Conservation (phyloP, 2,113 vertebrate species). For the Coryphaenoides rupestris region DNA sequence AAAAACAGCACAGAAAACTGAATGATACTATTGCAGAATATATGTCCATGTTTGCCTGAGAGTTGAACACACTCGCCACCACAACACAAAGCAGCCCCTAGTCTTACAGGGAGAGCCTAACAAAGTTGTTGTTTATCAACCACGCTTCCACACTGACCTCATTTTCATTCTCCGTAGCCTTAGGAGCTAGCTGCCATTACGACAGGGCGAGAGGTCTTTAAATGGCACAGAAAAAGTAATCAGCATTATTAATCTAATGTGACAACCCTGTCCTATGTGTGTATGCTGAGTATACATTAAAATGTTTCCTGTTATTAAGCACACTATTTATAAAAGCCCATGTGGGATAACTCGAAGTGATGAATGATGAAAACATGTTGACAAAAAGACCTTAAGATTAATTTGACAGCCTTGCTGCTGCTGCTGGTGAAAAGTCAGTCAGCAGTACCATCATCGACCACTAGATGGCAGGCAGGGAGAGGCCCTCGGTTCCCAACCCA, state of each 20-base stretch:
- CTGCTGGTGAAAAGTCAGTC: neutral
- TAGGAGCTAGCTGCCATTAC: slow-evolving; percentile 3
- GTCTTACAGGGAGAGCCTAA: neutral
- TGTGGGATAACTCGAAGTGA: neutral
- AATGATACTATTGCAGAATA: too few species aligned
- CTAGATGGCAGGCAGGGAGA: slow-evolving; percentile 63
- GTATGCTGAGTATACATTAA: neutral
- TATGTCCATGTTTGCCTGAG: too few species aligned
- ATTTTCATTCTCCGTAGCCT: slow-evolving; percentile 2
- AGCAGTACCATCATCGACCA: slow-evolving; percentile 22
- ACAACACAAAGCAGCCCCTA: neutral
- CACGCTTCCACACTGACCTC: slow-evolving; percentile 2
- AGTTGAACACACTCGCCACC: neutral
- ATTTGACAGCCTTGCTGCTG: neutral
- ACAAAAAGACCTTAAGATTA: neutral
- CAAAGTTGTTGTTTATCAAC: neutral
- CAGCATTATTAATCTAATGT: neutral
- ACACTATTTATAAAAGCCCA: neutral
- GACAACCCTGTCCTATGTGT: neutral
- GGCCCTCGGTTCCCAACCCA: slow-evolving; percentile 10
- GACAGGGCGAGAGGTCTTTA: slow-evolving; percentile 5
- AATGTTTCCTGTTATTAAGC: neutral
- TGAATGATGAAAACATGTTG: too few species aligned
- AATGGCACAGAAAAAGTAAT: slow-evolving; percentile 1
- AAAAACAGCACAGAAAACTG: too few species aligned